phyloP scores from a whole-genome alignment of 2,797 vertebrate genomes.

The Gallinago stenura region DNA sequence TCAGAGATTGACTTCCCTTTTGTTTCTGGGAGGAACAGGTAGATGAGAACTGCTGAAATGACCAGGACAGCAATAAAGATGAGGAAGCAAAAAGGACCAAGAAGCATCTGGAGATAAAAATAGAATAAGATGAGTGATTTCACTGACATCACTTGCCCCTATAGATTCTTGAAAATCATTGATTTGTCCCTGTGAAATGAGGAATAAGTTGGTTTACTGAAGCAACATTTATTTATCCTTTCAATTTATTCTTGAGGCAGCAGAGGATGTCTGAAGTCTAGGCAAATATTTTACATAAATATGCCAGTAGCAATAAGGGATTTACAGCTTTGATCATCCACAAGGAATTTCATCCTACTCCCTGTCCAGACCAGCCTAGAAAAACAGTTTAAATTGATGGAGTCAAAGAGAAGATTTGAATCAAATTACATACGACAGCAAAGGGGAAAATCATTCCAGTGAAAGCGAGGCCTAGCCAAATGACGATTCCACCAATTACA shows the following conservation, averaged over 20 bases:
- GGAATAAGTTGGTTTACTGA: not conserved
- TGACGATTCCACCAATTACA: conserved; percentile 85
- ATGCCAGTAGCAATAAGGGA: not conserved
- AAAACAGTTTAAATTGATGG: not conserved
- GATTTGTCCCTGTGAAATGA: not conserved
- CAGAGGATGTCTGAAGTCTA: not conserved
- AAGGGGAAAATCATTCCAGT: conserved; percentile 90
- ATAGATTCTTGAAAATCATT: not conserved
- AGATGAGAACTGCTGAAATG: conserved; percentile 25
- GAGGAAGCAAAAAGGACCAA: conserved; percentile 82
- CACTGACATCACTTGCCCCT: not conserved
- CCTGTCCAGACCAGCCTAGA: not conserved
- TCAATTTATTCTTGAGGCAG: not conserved
- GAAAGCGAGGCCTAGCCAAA: conserved; percentile 90
- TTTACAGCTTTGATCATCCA: not conserved
- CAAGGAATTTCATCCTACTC: not conserved
- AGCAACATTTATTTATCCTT: not conserved
- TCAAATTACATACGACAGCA: conserved; percentile 80
- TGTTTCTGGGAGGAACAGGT: conserved; percentile 74
- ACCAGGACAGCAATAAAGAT: conserved; percentile 66
- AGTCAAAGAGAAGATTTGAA: not conserved
- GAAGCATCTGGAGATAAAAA: conserved; percentile 77
- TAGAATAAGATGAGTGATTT: not conserved
- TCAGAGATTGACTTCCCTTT: conserved; percentile 67
- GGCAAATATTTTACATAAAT: not conserved